Evolutionary conservation across 2,888 invertebrate species (phyloP), one percentile per base, ranked within the genome.

Genomic region (Rhagonycha lutea): DNA sequence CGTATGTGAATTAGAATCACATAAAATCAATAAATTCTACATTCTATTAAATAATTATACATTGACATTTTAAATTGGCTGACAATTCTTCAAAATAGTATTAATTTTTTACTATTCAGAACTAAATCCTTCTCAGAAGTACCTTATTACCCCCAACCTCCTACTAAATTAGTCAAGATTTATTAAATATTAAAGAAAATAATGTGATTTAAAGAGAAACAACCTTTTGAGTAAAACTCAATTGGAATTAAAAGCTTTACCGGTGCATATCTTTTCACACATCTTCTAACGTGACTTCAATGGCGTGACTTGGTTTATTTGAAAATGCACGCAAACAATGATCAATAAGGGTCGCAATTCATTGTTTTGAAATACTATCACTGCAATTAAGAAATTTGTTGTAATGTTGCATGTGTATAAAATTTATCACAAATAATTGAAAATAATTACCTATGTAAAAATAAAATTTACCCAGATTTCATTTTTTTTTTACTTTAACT

Each of bases 261-360:
- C 47, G 68, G 76, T 70, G 69, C 62, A 75, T 81, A 80, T 82
- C 81, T 80, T 73, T 69, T 71, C 77, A 77, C 80, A 81, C 80
- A 82, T 82, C 82, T 80, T 81, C 80, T 81, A 78, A 80, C 79
- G 80, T 79, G 80, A 77, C 79, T 80, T 74, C 75, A 74, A 78
- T 80, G 72, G 81, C 80, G 81, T 81, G 81, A 80, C 80, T 79
- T 1, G 11, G 18, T 65, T 26, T 8, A 12, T 23, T 65, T 65
- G 23, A 26, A 65, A 65, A 65, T 65, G n/a, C 63, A 65, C 63
- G 63, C 63, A 24, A 65, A 23, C 63, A 65, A 23, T 65, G 63
- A 65, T 24, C 63, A 65, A 65, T 65, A 65, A 26, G n/a, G 63
- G 63, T n/a, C 8, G n/a, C 63, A 65, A 65, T 26, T 24, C 63